phyloP scores from a whole-genome alignment of 1,140 invertebrate species.

The Drosophila yakuba region DNA sequence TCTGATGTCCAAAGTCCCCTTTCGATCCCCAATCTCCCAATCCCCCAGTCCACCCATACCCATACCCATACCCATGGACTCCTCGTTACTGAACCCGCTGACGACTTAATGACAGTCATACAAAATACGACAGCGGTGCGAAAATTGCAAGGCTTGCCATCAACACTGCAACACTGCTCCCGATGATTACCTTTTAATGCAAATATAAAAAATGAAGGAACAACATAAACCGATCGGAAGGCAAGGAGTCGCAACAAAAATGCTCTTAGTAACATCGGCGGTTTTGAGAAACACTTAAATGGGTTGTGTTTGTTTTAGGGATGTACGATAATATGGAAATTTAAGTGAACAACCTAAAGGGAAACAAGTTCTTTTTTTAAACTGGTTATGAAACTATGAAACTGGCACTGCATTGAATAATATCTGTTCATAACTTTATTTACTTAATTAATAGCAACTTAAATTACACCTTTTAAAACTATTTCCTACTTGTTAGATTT shows the following conservation, averaged over 20 bases:
- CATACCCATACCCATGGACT: slow-evolving; percentile 9
- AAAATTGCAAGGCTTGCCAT: slow-evolving; percentile 71
- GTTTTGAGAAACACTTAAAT: neutral
- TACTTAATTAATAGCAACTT: too few species aligned
- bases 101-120: slow-evolving; percentile 81
- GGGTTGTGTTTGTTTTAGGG: neutral
- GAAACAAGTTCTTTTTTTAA: neutral
- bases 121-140: slow-evolving; percentile 79
- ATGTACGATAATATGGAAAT: neutral
- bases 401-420: too few species aligned
- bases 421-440: too few species aligned
- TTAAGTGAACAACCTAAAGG: neutral
- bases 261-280: neutral
- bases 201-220: slow-evolving; percentile 56
- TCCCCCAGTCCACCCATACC: neutral
- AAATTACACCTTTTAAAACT: too few species aligned
- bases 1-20: neutral
- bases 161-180: slow-evolving; percentile 43
- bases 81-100: slow-evolving; percentile 71
- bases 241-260: slow-evolving; percentile 1
- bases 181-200: slow-evolving; percentile 81
- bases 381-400: neutral
- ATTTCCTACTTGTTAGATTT: too few species aligned
- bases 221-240: slow-evolving; percentile 27
- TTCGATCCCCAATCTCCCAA: neutral